Conservation (phyloP, 2,888 invertebrate genomes). For the Xanthostigma xanthostigma region DNA sequence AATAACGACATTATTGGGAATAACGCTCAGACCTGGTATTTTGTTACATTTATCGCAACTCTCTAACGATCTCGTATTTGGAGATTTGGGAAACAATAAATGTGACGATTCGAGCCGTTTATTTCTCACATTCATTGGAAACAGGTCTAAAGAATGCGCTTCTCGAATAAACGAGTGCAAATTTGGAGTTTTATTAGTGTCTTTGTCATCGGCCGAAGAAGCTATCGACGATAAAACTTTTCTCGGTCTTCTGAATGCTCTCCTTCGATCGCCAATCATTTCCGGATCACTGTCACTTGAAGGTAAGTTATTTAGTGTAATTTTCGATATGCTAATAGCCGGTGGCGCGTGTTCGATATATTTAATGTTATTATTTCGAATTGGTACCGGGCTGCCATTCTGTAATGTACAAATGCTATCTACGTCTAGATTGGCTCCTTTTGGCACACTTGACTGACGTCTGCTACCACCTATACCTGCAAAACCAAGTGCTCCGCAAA, state of each 20-base stretch:
- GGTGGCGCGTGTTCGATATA: constrained; percentile 8
- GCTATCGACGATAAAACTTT: constrained; percentile 50
- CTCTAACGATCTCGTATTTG: constrained; percentile 29
- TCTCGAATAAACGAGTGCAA: constrained; percentile 31
- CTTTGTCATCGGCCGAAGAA: constrained; percentile 41
- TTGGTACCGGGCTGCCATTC: constrained; percentile 33
- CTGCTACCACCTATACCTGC: constrained; percentile 36
- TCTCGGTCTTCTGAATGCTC: constrained; percentile 23
- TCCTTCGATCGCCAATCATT: constrained; percentile 16
- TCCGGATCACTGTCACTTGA: constrained; percentile 25
- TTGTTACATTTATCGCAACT: constrained; percentile 31
- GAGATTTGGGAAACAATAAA: constrained; percentile 16
- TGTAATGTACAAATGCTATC: constrained; percentile 40
- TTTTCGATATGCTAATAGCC: constrained; percentile 28
- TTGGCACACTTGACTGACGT: constrained; percentile 49
- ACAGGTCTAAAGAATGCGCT: constrained; percentile 48
- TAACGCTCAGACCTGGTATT: constrained; percentile 27
- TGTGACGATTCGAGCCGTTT: neutral
- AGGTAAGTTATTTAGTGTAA: constrained; percentile 29
- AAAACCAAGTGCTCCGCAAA: constrained; percentile 43
- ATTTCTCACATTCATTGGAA: constrained; percentile 28
- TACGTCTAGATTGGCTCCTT: constrained; percentile 35
- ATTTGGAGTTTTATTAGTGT: constrained; percentile 19
- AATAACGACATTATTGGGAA: constrained; percentile 29
- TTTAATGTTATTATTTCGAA: constrained; percentile 17